Conservation (phyloP, 2,888 invertebrate species). For the Caenorhabditis drosophilae region DNA sequence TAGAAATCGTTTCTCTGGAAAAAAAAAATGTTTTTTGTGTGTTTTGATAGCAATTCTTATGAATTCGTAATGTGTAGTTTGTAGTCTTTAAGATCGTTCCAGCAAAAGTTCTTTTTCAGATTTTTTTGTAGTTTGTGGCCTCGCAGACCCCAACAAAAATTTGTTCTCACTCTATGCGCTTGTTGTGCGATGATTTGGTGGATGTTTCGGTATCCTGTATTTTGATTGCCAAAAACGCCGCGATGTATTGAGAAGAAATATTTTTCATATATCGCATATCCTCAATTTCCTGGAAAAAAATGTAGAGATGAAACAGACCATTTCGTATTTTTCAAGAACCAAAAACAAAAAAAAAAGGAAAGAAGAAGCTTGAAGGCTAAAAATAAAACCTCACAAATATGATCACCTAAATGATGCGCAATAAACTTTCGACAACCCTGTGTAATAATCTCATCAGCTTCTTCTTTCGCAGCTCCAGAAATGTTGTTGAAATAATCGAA, state of each 20-base stretch:
- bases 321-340: too few relatives aligned
- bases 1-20: slow-evolving; percentile 44
- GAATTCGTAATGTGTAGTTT: too few relatives aligned
- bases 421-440: slow-evolving; percentile 51
- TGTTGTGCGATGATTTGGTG: slow-evolving; percentile 13
- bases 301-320: too few relatives aligned
- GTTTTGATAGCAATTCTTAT: too few relatives aligned
- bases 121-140: too few relatives aligned
- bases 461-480: slow-evolving; percentile 42
- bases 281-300: too few relatives aligned
- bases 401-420: slow-evolving; percentile 51
- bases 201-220: slow-evolving; percentile 14
- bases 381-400: slow-evolving; percentile 49
- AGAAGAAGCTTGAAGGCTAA: too few relatives aligned
- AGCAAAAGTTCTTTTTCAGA: too few relatives aligned
- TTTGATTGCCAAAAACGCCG: slow-evolving; percentile 26
- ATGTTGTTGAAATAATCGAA: slow-evolving; percentile 45
- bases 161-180: slow-evolving; percentile 1
- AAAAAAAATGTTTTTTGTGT: background rate
- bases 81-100: too few relatives aligned
- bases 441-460: slow-evolving; percentile 48
- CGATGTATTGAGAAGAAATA: slow-evolving; percentile 29
- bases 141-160: background rate
- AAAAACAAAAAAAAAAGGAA: too few relatives aligned
- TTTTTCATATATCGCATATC: slow-evolving; percentile 38